Evolutionary conservation across 2,888 invertebrate genomes (phyloP).

Genomic region (Trichopoda pennipes): DNA sequence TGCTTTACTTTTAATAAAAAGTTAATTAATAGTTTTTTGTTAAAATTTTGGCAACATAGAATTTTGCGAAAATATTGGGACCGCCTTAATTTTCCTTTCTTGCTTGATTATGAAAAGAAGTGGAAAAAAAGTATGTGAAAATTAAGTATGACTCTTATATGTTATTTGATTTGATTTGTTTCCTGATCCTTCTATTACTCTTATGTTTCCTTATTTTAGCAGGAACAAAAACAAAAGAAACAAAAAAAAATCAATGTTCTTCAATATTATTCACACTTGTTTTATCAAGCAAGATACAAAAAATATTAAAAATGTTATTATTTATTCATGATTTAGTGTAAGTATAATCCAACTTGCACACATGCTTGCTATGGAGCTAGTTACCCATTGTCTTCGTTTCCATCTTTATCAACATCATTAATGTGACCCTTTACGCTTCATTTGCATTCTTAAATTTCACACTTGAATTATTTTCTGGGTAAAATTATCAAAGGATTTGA

Average conservation of each 20-base stretch:
- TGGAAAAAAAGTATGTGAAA: no score
- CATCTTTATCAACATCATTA: not conserved
- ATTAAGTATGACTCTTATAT: no score
- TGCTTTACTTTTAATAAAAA: no score
- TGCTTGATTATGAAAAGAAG: no score
- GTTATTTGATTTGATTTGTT: slow-evolving; percentile 26
- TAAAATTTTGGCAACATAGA: no score
- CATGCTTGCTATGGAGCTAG: slow-evolving; percentile 1
- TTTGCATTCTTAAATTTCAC: slow-evolving; percentile 64
- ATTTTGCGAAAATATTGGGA: no score
- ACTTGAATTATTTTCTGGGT: slow-evolving; percentile 61
- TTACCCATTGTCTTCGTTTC: not conserved
- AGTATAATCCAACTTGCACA: not conserved
- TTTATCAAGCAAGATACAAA: slow-evolving; percentile 8
- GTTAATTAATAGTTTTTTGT: no score
- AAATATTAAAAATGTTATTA: not conserved
- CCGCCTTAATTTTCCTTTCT: no score
- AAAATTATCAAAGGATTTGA: slow-evolving; percentile 63
- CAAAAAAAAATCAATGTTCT: no score
- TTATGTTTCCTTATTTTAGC: not conserved
- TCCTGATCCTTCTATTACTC: not conserved
- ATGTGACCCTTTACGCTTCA: slow-evolving; percentile 61
- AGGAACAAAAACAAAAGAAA: slow-evolving; percentile 7
- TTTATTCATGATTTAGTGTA: not conserved
- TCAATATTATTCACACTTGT: slow-evolving; percentile 15